Conservation (phyloP, 2,888 invertebrate genomes). For the Halictus ligatus region DNA sequence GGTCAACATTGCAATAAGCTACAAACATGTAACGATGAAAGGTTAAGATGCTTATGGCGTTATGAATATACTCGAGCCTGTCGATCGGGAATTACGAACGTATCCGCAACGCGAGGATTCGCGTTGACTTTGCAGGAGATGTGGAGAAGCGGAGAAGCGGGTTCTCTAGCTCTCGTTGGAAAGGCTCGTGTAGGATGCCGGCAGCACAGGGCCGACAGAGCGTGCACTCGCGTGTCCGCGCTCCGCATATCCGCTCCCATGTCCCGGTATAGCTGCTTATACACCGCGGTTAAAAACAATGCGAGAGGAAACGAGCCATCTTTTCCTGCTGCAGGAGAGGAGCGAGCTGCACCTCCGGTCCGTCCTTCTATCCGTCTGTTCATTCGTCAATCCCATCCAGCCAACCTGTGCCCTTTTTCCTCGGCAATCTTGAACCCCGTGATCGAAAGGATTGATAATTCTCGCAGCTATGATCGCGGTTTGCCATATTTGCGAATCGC, state of each 20-base stretch:
- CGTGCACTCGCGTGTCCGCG: slow-evolving; percentile 78
- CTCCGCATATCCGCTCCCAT: slow-evolving; percentile 82
- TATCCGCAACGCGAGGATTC: neutral
- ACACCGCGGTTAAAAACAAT: slow-evolving; percentile 81
- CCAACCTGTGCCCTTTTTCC: no score
- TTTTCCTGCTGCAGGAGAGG: slow-evolving; percentile 78
- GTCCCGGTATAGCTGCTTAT: slow-evolving; percentile 78
- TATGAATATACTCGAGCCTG: neutral
- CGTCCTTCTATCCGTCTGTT: slow-evolving; percentile 16
- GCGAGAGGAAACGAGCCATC: slow-evolving; percentile 82
- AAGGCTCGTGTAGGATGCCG: slow-evolving; percentile 42
- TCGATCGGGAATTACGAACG: neutral
- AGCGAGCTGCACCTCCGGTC: slow-evolving; percentile 59
- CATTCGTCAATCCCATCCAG: slow-evolving; percentile 5
- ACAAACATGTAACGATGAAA: neutral
- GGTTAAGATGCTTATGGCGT: neutral
- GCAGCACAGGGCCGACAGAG: slow-evolving; percentile 73
- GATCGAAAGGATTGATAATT: neutral
- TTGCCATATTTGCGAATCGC: no score
- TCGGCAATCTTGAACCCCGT: no score
- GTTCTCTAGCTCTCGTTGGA: slow-evolving; percentile 45
- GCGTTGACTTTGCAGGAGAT: neutral
- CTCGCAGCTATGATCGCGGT: neutral
- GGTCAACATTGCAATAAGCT: no score
- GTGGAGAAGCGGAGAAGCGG: neutral